Evolutionary conservation across 2,113 vertebrate species (phyloP), one percentile per base, ranked within the genome.

Genomic region (Drymodes brunneopygia): DNA sequence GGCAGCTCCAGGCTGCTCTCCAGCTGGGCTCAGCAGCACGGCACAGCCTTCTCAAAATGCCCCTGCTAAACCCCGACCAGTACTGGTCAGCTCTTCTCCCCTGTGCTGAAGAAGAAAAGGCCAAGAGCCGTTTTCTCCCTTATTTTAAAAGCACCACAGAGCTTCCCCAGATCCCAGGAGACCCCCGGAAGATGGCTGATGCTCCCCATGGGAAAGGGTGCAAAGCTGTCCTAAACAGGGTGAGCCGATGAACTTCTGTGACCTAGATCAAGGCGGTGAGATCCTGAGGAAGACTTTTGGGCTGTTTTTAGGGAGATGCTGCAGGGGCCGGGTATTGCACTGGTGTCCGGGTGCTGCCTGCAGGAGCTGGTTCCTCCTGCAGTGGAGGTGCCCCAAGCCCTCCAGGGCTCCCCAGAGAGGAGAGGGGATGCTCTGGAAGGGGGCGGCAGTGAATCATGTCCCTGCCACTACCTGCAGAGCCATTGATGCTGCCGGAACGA

Each of bases 301-400:
- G 47, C 54, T 73, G 70, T 13, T 87, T 81, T 54, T 35, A 38
- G 47, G 47, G 42, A 81, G 44, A 31, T 17, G 40, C 47, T 66
- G 61, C n/a, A 47, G 50, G 35, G 23, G 22, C 38, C 0, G 0
- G 38, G 38, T 35, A 33, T 5, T 15, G 35, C 18, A 3, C 11
- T 57, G 23, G 45, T 70, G 58, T 50, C 20, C 25, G 0, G 0
- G 21, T 19, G n/a, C 20, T 48, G 70, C 13, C 71, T 45, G n/a
- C 53, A 28, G 58, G 61, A 61, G 21, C 25, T 21, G 44, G 35
- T 18, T 58, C 25, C 25, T n/a, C 33, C 47, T 24, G 38, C 51
- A 66, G 28, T 33, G 31, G 29, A 38, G 50, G 33, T 62, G 22
- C 18, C 60, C 48, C 20, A 36, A 35, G 17, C 7, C 40, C 47